A percentile compares a stretch with the other conserved stretches of the same genome.
These are phyloP conservation scores for Oscheius sp. DNA, from an alignment of 1,140 invertebrate species.

Conservation along the genomic window DNA sequence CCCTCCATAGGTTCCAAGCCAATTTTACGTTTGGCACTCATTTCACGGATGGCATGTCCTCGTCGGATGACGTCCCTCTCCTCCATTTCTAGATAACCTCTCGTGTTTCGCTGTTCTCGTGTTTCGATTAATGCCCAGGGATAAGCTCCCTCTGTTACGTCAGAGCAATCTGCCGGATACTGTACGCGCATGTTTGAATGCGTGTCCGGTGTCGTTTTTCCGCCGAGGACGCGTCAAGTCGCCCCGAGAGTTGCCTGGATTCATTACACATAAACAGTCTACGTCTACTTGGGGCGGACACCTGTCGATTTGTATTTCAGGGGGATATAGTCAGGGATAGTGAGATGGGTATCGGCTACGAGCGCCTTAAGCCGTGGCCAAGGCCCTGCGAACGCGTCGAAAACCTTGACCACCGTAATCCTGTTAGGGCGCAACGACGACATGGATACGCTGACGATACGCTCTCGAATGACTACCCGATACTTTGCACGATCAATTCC, in stretches of 20 bases:
- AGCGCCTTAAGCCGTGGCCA: neutral
- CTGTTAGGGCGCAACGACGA: slow-evolving; percentile 1
- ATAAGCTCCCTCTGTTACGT: neutral
- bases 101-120: neutral
- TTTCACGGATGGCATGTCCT: too few relatives aligned
- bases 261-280: slow-evolving; percentile 8
- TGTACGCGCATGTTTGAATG: slow-evolving; percentile 1
- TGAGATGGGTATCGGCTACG: neutral
- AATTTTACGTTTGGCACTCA: too few relatives aligned
- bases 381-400: neutral
- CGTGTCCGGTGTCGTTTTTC: neutral
- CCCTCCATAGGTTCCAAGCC: too few relatives aligned
- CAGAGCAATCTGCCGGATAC: slow-evolving; percentile 5
- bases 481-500: neutral
- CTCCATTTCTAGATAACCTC: neutral
- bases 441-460: neutral
- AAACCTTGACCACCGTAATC: slow-evolving; percentile 13
- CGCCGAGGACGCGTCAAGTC: neutral
- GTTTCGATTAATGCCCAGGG: neutral
- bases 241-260: neutral
- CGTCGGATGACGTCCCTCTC: too few relatives aligned
- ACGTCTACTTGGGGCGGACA: neutral
- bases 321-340: neutral
- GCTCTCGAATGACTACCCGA: too few relatives aligned
- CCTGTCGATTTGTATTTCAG: too few relatives aligned